Evolutionary conservation across 1,140 invertebrate species (phyloP).

Genomic region (Diorhabda sublineata): DNA sequence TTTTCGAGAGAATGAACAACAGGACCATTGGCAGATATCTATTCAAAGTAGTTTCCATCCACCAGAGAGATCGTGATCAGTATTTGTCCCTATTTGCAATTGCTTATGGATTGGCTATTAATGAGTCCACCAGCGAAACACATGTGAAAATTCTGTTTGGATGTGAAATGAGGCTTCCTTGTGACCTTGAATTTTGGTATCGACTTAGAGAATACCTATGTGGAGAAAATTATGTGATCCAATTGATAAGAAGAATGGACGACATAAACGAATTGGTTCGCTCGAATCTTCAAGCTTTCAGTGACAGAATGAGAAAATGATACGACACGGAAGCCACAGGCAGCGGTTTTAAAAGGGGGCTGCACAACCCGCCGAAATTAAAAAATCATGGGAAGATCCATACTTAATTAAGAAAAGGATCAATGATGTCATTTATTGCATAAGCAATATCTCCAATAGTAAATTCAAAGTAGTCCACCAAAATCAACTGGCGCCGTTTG

Average conservation of each 20-base stretch:
- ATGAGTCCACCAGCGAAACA: not conserved
- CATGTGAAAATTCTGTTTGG: not conserved
- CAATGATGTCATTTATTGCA: no score
- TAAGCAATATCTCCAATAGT: no score
- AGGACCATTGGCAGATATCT: no score
- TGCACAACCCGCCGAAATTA: no score
- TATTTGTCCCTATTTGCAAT: not conserved
- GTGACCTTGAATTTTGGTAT: not conserved
- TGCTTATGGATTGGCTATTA: not conserved
- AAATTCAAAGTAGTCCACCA: no score
- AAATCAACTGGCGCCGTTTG: no score
- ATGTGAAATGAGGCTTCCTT: not conserved
- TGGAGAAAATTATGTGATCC: not conserved
- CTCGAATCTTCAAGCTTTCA: not conserved
- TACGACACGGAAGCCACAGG: not conserved
- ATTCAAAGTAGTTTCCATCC: no score
- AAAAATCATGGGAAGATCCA: no score
- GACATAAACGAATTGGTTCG: not conserved
- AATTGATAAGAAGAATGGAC: not conserved
- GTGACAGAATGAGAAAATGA: not conserved
- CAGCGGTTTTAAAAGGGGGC: not conserved
- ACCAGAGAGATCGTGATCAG: not conserved
- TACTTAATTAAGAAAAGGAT: no score
- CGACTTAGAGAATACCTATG: not conserved
- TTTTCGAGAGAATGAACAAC: no score